Evolutionary conservation across 2,797 vertebrate species (phyloP), one percentile per base, ranked within the genome.

Genomic region (Rhyacichthys aspro): DNA sequence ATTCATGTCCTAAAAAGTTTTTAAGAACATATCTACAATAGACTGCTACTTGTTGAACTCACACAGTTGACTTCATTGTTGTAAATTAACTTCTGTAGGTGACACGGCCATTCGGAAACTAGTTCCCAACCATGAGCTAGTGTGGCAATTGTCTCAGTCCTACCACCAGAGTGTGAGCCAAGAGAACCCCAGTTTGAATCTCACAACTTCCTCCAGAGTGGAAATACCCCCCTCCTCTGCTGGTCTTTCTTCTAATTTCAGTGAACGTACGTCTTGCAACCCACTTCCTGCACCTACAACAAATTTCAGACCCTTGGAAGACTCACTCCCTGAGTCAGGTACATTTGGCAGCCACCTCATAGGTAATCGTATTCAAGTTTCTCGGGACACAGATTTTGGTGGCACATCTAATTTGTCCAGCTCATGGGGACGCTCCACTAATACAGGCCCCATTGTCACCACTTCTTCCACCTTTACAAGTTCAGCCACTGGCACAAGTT

Each of bases 331-430:
- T 1, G 91, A 92, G 72, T 99, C 96, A 0, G 95, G 97, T 45
- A 99, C 95, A 1, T 99, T 99, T 55, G 98, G 98, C 59, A 97
- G 96, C 0, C 93, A 96, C 69, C 83, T 98, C 53, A 91, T 99
- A 3, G 98, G 98, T 62, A 99, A 99, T 86, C 94, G 97, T n/a
- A 99, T 99, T 83, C 96, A 98, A 85, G 94, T 99, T 70, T 93
- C 95, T 0, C 76, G 76, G 39, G 94, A 95, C 63, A 66, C 86
- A 0, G 93, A 92, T 45, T 81, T 82, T 0, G 86, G 91, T 19
- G 64, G 89, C 0, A 92, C 91, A 50, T 82, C 73, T 10, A 91
- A 88, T 62, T 76, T 92, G 58, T 52, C 88, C 5, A 87, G 88
- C 41, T 83, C 86, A 1, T 93, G 94, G 69, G 80, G 86, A 8